Evolutionary conservation across 1,140 invertebrate genomes (phyloP).

Genomic region (Drosophila gunungcola): DNA sequence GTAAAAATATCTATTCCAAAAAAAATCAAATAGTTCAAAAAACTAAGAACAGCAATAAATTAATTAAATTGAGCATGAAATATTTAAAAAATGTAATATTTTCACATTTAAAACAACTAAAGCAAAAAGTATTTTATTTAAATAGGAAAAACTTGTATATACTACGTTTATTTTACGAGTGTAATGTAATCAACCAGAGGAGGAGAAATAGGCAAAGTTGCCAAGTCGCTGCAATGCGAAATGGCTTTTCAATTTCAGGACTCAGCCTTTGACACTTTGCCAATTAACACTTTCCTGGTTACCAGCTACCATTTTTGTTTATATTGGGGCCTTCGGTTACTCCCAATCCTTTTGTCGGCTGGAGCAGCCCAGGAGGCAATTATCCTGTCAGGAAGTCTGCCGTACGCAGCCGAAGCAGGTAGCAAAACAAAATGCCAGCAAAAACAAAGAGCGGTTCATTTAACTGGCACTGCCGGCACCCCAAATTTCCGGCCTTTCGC

Average conservation of each 20-base stretch:
- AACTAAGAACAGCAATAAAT: too few species aligned
- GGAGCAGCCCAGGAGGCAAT: conserved; percentile 41
- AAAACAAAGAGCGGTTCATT: conserved; percentile 69
- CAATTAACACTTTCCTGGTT: conserved; percentile 83
- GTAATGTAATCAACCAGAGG: background rate
- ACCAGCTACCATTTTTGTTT: conserved; percentile 68
- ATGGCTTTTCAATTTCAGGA: conserved; percentile 74
- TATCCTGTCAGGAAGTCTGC: conserved; percentile 75
- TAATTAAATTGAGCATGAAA: too few species aligned
- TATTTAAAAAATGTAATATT: background rate
- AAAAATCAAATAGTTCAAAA: too few species aligned
- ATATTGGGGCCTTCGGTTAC: conserved; percentile 2
- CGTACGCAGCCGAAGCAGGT: conserved; percentile 60
- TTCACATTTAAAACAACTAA: background rate
- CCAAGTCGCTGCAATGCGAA: conserved; percentile 10
- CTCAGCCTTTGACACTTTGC: conserved; percentile 69
- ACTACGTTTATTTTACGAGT: too few species aligned
- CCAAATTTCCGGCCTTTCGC: conserved; percentile 52
- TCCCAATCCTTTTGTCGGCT: background rate
- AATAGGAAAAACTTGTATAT: too few species aligned
- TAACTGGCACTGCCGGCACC: conserved; percentile 51
- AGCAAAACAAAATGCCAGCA: conserved; percentile 81
- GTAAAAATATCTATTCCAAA: too few species aligned
- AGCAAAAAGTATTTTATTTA: too few species aligned
- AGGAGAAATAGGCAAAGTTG: conserved; percentile 11